A percentile compares a stretch with the other conserved stretches of the same genome.
These are phyloP conservation scores for Mastomys coucha DNA, from an alignment of 2,113 vertebrate genomes.

Conservation along the genomic window DNA sequence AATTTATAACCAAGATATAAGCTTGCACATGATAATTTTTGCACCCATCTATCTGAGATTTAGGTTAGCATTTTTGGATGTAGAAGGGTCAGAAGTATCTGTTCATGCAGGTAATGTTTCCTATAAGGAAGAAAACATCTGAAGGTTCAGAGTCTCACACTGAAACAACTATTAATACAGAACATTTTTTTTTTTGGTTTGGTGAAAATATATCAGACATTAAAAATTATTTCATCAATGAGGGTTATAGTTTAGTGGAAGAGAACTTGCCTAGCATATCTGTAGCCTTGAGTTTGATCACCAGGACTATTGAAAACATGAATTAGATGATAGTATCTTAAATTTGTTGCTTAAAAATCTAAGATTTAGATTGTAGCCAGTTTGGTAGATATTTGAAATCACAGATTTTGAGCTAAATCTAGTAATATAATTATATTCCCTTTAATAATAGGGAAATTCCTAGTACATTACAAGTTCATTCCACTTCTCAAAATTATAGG, in stretches of 20 bases:
- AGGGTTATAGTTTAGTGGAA: neutral
- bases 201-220: neutral
- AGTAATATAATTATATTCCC: neutral
- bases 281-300: neutral
- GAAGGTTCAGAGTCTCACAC: neutral
- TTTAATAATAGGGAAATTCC: conserved; percentile 36
- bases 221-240: neutral
- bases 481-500: conserved; percentile 60
- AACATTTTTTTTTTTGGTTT: conserved; percentile 23
- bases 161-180: conserved; percentile 22
- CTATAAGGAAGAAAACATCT: neutral
- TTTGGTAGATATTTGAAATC: conserved; percentile 40
- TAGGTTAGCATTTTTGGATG: conserved; percentile 32
- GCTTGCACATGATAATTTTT: conserved; percentile 13
- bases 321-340: conserved; percentile 34
- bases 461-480: conserved; percentile 39
- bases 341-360: conserved; percentile 24
- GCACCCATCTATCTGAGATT: conserved; percentile 40
- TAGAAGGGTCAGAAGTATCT: conserved; percentile 17
- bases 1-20: conserved; percentile 24
- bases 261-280: neutral
- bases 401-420: conserved; percentile 47
- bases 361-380: conserved; percentile 46
- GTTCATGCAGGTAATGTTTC: conserved; percentile 11
- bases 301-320: neutral